Evolutionary conservation across 2,113 vertebrate genomes (phyloP).

Genomic region (Neomonachus schauinslandi): DNA sequence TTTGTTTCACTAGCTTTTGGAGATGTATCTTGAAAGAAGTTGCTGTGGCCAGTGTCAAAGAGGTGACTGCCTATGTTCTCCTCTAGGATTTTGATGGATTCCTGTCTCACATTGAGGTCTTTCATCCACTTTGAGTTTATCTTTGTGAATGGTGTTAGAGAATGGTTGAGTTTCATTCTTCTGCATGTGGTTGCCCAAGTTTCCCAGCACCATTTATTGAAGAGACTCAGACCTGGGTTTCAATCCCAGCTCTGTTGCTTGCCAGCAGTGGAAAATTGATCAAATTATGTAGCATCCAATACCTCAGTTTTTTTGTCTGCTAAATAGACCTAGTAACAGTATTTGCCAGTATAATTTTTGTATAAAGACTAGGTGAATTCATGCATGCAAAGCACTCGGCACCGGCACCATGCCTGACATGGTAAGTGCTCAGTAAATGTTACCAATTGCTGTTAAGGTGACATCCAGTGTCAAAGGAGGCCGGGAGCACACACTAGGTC

Average conservation of each 20-base stretch:
- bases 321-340: not conserved
- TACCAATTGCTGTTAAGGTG: not conserved
- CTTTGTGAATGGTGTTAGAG: too few species aligned
- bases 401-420: not conserved
- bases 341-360: not conserved
- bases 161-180: too few species aligned
- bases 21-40: too few species aligned
- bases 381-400: not conserved
- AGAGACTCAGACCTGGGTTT: not conserved
- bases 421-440: not conserved
- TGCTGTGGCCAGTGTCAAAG: too few species aligned
- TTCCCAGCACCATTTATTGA: too few species aligned
- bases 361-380: not conserved
- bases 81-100: too few species aligned
- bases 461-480: not conserved
- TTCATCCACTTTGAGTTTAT: too few species aligned
- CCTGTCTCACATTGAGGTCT: too few species aligned
- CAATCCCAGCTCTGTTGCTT: not conserved
- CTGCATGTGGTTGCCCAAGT: too few species aligned
- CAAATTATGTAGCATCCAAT: not conserved
- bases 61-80: too few species aligned
- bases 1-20: too few species aligned
- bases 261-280: not conserved
- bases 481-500: not conserved
- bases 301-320: not conserved